Base-by-base conservation (phyloP, 2,888 invertebrate species). In the Mimas tiliae region DNA sequence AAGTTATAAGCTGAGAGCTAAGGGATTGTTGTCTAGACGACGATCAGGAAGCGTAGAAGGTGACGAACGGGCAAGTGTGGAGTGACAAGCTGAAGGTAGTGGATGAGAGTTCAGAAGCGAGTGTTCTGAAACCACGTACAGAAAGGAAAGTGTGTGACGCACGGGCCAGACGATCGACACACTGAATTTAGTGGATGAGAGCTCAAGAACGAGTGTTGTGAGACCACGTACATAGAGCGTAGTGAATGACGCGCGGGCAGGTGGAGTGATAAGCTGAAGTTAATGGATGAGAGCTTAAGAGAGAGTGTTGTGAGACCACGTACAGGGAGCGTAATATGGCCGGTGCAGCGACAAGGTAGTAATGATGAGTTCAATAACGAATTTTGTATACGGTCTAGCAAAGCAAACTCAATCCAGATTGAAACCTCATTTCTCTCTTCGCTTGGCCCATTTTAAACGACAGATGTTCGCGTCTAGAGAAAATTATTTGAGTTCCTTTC, bases 401-500 rank as follows among this genome's bases (percentile, higher is more conserved):
- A 16, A 38, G 38, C 55, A 16, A 55, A 3, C 45, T 45, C 7
- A 62, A 45, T 14, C 1, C 19, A 27, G 16, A 33, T 19, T 38
- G 47, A 55, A 33, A 27, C 4, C 9, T 33, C 21, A 21, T 34
- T 55, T 19, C 12, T 19, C 64, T 33, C 62, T n/a, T 55, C 7
- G 12, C 63, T 67, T 69, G 45, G 2, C 65, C 71, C 71, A 47
- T 8, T 38, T 27, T 38, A 14, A 63, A 67, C 58, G 68, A 68
- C 75, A 79, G 73, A 78, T 77, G 76, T 72, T 74, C 71, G 68
- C 73, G 71, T 67, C 72, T 69, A 72, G 71, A 62, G 77, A 74
- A 83, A 80, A 82, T 84, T 81, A 82, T 83, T 83, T 82, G 80
- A 81, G 79, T 74, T 73, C 72, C 75, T 69, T 70, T 69, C 70